phyloP scores from a whole-genome alignment of 2,113 vertebrate species.

The Gymnobelideus leadbeateri region DNA sequence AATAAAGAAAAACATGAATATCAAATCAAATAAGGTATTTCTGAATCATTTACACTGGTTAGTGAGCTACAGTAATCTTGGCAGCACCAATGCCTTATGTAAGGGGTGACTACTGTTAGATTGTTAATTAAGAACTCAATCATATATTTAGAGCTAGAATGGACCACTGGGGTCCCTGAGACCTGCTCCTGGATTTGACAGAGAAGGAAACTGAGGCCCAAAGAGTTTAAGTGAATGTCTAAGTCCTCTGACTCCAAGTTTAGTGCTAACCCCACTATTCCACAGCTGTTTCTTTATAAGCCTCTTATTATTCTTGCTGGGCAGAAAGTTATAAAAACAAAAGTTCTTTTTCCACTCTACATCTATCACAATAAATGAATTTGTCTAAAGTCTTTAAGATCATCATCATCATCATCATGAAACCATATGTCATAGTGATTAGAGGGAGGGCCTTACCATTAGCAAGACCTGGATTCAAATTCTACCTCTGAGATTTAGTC shows the following conservation, averaged over 20 bases:
- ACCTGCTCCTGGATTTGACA: background rate
- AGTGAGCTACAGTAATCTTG: background rate
- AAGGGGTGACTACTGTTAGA: background rate
- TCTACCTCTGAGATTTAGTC: too few species aligned
- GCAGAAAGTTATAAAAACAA: background rate
- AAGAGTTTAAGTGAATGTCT: too few species aligned
- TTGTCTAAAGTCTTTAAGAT: too few species aligned
- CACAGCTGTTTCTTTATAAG: too few species aligned
- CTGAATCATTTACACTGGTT: background rate
- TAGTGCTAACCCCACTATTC: too few species aligned
- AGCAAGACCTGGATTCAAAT: too few species aligned
- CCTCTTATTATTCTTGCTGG: background rate
- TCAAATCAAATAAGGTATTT: background rate
- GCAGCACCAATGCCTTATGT: too few species aligned
- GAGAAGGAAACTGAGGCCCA: background rate
- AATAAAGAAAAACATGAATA: background rate
- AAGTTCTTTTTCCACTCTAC: background rate
- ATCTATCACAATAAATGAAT: too few species aligned
- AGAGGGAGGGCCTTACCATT: too few species aligned
- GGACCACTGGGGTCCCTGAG: background rate
- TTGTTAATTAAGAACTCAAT: background rate
- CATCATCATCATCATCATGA: too few species aligned
- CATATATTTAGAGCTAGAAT: background rate
- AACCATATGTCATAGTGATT: too few species aligned
- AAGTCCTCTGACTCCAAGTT: background rate